Base-by-base conservation (phyloP, 2,888 invertebrate genomes). In the Branchellion lobata region DNA sequence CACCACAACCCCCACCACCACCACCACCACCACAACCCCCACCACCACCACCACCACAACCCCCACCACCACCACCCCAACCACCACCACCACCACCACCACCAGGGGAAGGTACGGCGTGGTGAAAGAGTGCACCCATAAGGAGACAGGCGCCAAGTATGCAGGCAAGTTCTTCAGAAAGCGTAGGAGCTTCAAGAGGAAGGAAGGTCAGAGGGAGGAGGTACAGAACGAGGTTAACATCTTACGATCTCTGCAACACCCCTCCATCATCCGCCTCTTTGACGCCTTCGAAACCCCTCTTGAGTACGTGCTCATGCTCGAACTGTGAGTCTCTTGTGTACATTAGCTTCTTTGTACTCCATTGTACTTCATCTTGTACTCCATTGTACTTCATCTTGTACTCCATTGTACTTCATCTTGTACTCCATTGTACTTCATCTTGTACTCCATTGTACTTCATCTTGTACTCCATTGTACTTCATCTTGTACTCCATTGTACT, bases 151-250 rank as follows among this genome's bases (percentile, higher is more conserved):
- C 18, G 85, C 87, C 65, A 88, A 89, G 81, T 91, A 89, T 85
- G 91, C 91, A 47, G 91, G 91, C 80, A 91, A 91, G 86, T 91
- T 90, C 85, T 90, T 91, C 85, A 88, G 90, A 81, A 91, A 91
- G 84, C 87, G 90, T 33, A 88, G 91, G 76, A 90, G 90, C 36
- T 90, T 90, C 34, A 84, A 86, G 5, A 86, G 86, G 24, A 88
- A 91, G 81, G 83, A 89, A 11, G 84, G 86, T 0, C 71, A 73
- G 18, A 18, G 51, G 24, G 82, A 82, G 21, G 91, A 91, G 84
- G 91, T 91, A 81, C 88, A 90, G 85, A 87, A 90, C 82, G 91
- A 91, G 87, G 86, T 87, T 24, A 88, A 89, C 80, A 89, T 91
- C 77, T 85, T 91, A 80, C 88, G 88, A 81, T 88, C 89, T 81